These are phyloP conservation scores for Metacarcinus magister DNA, from an alignment of 2,888 invertebrate species.

Conservation along the genomic window DNA sequence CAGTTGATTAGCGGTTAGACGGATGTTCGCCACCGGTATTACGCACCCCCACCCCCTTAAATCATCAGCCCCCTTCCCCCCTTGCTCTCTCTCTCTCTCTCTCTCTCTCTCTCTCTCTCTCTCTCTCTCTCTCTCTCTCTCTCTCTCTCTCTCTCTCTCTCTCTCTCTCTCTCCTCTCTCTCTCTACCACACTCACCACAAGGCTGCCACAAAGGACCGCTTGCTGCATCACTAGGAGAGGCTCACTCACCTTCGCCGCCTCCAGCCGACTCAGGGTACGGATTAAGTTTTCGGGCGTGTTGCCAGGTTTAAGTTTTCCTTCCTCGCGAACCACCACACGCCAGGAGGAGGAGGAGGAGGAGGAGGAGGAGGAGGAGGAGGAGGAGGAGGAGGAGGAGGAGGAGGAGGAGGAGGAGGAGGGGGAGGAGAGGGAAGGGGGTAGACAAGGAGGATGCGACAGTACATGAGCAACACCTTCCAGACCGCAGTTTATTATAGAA, in stretches of 20 bases:
- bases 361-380: not conserved
- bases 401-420: constrained; percentile 43
- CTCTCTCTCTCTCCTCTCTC: constrained; percentile 62
- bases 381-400: constrained; percentile 36
- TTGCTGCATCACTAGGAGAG: not conserved
- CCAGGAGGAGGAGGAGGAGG: constrained; percentile 36
- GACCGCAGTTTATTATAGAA: not conserved
- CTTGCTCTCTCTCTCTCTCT: constrained; percentile 66
- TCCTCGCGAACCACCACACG: not conserved
- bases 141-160: constrained; percentile 65
- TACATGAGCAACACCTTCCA: not conserved
- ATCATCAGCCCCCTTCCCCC: constrained; percentile 65
- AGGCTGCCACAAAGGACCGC: not conserved
- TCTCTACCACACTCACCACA: constrained; percentile 56
- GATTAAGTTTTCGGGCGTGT: constrained; percentile 58
- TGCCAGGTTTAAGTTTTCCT: constrained; percentile 3
- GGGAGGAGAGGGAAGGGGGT: not conserved
- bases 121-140: constrained; percentile 58
- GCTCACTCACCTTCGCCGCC: constrained; percentile 5
- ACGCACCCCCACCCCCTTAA: constrained; percentile 77
- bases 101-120: constrained; percentile 52
- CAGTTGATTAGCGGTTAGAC: constrained; percentile 80
- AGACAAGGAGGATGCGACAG: not conserved
- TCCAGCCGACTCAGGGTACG: constrained; percentile 54
- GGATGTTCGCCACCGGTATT: constrained; percentile 80